Evolutionary conservation across 2,113 vertebrate species (phyloP), one percentile per base, ranked within the genome.

Genomic region (Chaenogobius annularis): DNA sequence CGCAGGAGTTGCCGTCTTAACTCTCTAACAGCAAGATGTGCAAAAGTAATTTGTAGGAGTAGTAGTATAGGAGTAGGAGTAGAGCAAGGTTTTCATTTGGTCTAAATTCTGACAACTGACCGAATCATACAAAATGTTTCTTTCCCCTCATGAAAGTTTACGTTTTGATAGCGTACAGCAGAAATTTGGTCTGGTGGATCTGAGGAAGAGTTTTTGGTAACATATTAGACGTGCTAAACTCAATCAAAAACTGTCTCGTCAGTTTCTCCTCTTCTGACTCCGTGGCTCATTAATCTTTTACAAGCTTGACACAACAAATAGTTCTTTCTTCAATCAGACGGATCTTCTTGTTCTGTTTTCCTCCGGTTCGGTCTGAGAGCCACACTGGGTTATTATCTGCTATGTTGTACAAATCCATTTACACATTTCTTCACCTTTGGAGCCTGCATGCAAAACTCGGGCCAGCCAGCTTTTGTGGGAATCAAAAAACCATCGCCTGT

Each of bases 401-500:
- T 5, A 3, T 70, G 76, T 74, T 85, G 73, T 82, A 75, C 75
- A 79, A 77, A 85, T 77, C 82, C 66, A 56, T 82, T 66, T 19
- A 31, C 70, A 59, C 66, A 40, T n/a, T 12, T 75, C 77, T 84
- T 61, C 75, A 84, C 79, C 81, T 88, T 85, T 79, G 76, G 76
- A 73, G 68, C 52, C 2, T 12, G 68, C 72, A 11, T 48, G 72
- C 14, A 75, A 61, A 78, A 72, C 75, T 81, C 43, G 15, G 56
- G 73, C 55, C 86, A 72, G 72, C 69, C 69, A 76, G 79, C 54
- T 78, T 87, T 35, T 66, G 47, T 23, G 22, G 78, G 74, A 85
- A 85, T 89, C 82, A 82, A 86, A 87, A 40, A 82, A 46, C 23
- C 70, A 68, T 74, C 17, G 73, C 62, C 63, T 84, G 78, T 50